Conservation (phyloP, 2,888 invertebrate species). For the Dascillus cervinus region DNA sequence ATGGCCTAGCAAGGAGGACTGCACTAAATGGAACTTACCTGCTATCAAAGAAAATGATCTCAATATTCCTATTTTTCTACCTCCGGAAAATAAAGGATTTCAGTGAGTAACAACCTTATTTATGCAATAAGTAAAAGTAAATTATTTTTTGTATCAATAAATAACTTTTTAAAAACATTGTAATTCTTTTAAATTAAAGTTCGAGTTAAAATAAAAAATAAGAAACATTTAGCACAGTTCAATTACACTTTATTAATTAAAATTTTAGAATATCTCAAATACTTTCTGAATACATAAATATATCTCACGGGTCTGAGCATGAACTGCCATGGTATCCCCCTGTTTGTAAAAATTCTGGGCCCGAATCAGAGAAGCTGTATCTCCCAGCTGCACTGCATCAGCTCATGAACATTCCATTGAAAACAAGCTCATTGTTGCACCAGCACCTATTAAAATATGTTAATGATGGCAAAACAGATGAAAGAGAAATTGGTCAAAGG, state of each 20-base stretch:
- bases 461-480: constrained; percentile 41
- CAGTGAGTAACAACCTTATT: constrained; percentile 51
- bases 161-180: too few species aligned
- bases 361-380: constrained; percentile 25
- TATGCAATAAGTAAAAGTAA: too few species aligned
- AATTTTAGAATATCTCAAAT: constrained; percentile 44
- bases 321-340: constrained; percentile 74
- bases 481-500: constrained; percentile 71
- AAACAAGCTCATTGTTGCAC: constrained; percentile 27
- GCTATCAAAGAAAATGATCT: constrained; percentile 45
- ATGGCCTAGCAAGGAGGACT: constrained; percentile 50
- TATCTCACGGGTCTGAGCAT: constrained; percentile 54
- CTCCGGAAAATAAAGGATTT: constrained; percentile 72
- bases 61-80: constrained; percentile 60
- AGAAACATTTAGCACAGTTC: not conserved
- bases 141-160: too few species aligned
- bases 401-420: constrained; percentile 28
- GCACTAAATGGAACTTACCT: constrained; percentile 39
- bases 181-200: too few species aligned
- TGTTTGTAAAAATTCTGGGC: constrained; percentile 47
- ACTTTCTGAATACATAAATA: constrained; percentile 55
- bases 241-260: not conserved
- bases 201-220: not conserved
- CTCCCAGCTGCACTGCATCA: constrained; percentile 34
- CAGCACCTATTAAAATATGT: constrained; percentile 36